phyloP scores from a whole-genome alignment of 2,113 vertebrate genomes.

The Elephantulus edwardii region DNA sequence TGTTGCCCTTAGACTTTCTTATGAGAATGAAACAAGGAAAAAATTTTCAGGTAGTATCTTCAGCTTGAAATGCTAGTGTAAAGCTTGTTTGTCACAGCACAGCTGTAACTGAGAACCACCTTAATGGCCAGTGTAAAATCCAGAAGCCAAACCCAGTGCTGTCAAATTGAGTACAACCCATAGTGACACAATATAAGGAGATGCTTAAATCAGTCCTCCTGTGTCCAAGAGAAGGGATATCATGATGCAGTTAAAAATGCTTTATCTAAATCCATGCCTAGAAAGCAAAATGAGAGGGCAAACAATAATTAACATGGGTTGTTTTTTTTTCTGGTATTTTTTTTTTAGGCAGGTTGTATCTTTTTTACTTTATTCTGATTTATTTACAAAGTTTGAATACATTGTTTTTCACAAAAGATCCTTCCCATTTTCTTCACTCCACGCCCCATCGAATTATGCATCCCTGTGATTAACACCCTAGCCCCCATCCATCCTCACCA shows the following conservation, averaged over 20 bases:
- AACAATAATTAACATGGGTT: too few relatives aligned
- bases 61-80: background rate
- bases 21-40: conserved; percentile 23
- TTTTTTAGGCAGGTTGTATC: too few relatives aligned
- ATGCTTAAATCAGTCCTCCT: background rate
- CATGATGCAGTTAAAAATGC: background rate
- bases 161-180: background rate
- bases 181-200: background rate
- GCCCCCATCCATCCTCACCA: too few relatives aligned
- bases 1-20: background rate
- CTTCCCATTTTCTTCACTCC: too few relatives aligned
- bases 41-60: conserved; percentile 6
- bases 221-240: background rate
- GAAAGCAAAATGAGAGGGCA: background rate
- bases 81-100: background rate
- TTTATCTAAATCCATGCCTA: background rate
- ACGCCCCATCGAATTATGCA: too few relatives aligned
- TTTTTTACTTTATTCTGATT: too few relatives aligned
- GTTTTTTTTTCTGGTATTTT: too few relatives aligned
- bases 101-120: background rate
- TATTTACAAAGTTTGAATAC: too few relatives aligned
- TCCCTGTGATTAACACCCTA: too few relatives aligned
- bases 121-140: background rate
- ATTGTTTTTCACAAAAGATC: too few relatives aligned
- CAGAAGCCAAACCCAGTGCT: background rate